Percentiles rank a stretch among this genome's conserved stretches.
Conservation (phyloP, 1,140 invertebrate species). For the Neomicropteryx cornuta region DNA sequence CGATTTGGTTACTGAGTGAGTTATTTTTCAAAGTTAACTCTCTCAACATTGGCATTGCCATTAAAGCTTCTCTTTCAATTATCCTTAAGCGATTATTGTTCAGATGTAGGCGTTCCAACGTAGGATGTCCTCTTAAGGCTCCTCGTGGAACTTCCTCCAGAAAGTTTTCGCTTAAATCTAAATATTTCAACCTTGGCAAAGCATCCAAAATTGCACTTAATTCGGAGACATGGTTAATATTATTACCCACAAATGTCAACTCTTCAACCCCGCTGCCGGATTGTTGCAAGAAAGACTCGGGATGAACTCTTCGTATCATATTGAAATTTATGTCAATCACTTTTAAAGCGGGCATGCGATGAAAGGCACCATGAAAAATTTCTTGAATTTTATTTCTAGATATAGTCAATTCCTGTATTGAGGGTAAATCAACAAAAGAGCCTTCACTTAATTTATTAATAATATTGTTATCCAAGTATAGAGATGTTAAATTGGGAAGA, state of each 20-base stretch:
- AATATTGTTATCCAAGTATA: slow-evolving; percentile 59
- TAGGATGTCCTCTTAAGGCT: slow-evolving; percentile 61
- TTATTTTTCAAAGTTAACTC: slow-evolving; percentile 73
- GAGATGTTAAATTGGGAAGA: slow-evolving; percentile 52
- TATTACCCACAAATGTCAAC: slow-evolving; percentile 61
- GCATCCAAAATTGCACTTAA: slow-evolving; percentile 60
- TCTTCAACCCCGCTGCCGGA: slow-evolving; percentile 62
- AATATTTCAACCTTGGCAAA: slow-evolving; percentile 59
- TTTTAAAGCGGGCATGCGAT: slow-evolving; percentile 60
- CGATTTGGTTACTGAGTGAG: slow-evolving; percentile 51
- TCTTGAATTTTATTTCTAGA: slow-evolving; percentile 64
- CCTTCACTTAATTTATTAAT: slow-evolving; percentile 61
- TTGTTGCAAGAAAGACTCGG: slow-evolving; percentile 66
- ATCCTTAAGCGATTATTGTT: slow-evolving; percentile 65
- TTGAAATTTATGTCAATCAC: slow-evolving; percentile 70
- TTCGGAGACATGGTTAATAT: slow-evolving; percentile 60
- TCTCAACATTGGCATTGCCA: slow-evolving; percentile 67
- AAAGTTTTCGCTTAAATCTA: slow-evolving; percentile 67
- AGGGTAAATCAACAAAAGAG: slow-evolving; percentile 68
- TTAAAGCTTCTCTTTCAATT: slow-evolving; percentile 64
- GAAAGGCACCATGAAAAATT: slow-evolving; percentile 66
- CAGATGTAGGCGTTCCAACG: slow-evolving; percentile 66
- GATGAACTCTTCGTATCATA: slow-evolving; percentile 62
- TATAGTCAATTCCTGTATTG: slow-evolving; percentile 55
- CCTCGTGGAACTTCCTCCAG: slow-evolving; percentile 64